Conservation (phyloP, 2,113 vertebrate species). For the Gnathonemus echidnorhynchus region DNA sequence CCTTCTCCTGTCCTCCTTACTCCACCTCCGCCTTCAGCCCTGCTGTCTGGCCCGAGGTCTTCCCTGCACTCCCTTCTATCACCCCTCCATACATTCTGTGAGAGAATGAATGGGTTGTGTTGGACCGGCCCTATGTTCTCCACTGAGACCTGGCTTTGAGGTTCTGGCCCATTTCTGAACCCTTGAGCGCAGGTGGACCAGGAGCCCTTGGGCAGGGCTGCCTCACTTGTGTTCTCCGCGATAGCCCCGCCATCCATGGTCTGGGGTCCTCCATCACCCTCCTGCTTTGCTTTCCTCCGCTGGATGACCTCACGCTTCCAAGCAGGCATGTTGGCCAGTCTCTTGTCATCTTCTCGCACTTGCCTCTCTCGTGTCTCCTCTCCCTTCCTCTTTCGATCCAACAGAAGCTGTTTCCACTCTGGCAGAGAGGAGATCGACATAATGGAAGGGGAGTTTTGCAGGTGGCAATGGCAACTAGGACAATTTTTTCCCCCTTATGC, state of each 20-base stretch:
- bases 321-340: constrained; percentile 74
- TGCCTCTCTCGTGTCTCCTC: constrained; percentile 67
- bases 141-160: constrained; percentile 49
- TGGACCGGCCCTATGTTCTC: constrained; percentile 71
- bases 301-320: constrained; percentile 83
- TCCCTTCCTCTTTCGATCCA: constrained; percentile 73
- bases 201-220: constrained; percentile 34
- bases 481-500: background rate
- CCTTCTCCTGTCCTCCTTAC: background rate
- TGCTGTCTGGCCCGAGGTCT: background rate
- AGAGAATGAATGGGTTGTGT: constrained; percentile 72
- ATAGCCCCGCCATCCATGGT: constrained; percentile 32
- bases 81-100: constrained; percentile 54
- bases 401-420: constrained; percentile 77
- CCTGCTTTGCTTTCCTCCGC: constrained; percentile 66
- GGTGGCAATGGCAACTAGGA: background rate
- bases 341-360: constrained; percentile 68
- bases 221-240: constrained; percentile 40
- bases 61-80: background rate
- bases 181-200: constrained; percentile 25
- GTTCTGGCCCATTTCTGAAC: constrained; percentile 34
- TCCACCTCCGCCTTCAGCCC: background rate
- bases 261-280: constrained; percentile 35
- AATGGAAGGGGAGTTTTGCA: constrained; percentile 13
- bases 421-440: constrained; percentile 69